A percentile compares a stretch with the other conserved stretches of the same genome.
phyloP scores from a whole-genome alignment of 2,888 invertebrate genomes.

The Hydriomena furcata region DNA sequence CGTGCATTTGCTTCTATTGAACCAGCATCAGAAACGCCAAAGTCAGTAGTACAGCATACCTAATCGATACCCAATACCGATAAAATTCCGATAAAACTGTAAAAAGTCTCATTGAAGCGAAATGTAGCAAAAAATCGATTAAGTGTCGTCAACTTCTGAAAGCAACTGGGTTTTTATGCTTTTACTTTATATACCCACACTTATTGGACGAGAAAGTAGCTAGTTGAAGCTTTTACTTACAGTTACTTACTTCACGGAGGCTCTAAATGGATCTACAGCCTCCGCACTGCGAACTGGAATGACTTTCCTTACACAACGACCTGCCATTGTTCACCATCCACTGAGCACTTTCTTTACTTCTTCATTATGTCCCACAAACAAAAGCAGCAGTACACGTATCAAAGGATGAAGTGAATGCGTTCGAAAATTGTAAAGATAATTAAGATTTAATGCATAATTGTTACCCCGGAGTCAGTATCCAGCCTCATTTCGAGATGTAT shows the following conservation, averaged over 20 bases:
- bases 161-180: slow-evolving; percentile 20
- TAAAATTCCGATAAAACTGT: slow-evolving; percentile 15
- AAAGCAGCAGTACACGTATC: neutral
- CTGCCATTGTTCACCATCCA: neutral
- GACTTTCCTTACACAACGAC: neutral
- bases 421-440: slow-evolving; percentile 5
- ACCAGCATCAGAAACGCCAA: too few species aligned
- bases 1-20: too few species aligned
- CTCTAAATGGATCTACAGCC: neutral
- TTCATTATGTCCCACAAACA: neutral
- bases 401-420: neutral
- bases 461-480: neutral
- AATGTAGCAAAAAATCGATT: slow-evolving; percentile 23
- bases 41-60: too few species aligned
- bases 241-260: slow-evolving; percentile 6
- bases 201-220: slow-evolving; percentile 17
- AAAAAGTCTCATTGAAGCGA: slow-evolving; percentile 11
- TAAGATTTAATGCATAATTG: slow-evolving; percentile 6
- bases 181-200: slow-evolving; percentile 4
- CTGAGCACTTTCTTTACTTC: neutral
- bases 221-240: slow-evolving; percentile 7
- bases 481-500: neutral
- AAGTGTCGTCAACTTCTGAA: slow-evolving; percentile 15
- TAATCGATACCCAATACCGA: slow-evolving; percentile 9
- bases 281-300: slow-evolving; percentile 1